Evolutionary conservation across 2,888 invertebrate genomes (phyloP).

Genomic region (Helicoverpa assulta): DNA sequence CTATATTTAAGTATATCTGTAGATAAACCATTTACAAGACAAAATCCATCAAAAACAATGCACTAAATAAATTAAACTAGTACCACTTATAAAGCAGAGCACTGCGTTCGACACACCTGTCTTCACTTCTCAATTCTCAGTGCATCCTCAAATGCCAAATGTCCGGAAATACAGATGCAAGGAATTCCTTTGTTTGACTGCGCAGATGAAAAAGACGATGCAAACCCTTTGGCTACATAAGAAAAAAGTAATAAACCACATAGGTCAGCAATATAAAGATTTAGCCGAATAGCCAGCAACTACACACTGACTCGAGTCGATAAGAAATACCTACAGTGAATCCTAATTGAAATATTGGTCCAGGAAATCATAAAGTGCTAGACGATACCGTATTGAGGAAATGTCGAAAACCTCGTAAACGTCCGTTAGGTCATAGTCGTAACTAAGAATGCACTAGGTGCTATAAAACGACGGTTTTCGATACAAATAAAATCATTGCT

Average conservation of each 20-base stretch:
- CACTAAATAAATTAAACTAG: too few species aligned
- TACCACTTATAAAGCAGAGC: background rate
- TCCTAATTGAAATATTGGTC: conserved; percentile 27
- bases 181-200: conserved; percentile 15
- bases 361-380: conserved; percentile 49
- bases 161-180: conserved; percentile 21
- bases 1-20: too few species aligned
- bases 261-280: background rate
- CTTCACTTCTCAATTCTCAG: background rate
- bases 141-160: background rate
- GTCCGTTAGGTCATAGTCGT: conserved; percentile 46
- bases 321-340: background rate
- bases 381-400: conserved; percentile 43
- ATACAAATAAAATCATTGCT: conserved; percentile 1
- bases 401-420: conserved; percentile 50
- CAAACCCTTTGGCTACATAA: background rate
- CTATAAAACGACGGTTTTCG: conserved; percentile 26
- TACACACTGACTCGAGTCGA: background rate
- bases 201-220: background rate
- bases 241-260: background rate
- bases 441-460: conserved; percentile 37
- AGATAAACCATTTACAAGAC: too few species aligned
- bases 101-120: conserved; percentile 1
- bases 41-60: too few species aligned
- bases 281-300: background rate